Evolutionary conservation across 2,888 invertebrate species (phyloP), one percentile per base, ranked within the genome.

Genomic region (Selenia dentaria): DNA sequence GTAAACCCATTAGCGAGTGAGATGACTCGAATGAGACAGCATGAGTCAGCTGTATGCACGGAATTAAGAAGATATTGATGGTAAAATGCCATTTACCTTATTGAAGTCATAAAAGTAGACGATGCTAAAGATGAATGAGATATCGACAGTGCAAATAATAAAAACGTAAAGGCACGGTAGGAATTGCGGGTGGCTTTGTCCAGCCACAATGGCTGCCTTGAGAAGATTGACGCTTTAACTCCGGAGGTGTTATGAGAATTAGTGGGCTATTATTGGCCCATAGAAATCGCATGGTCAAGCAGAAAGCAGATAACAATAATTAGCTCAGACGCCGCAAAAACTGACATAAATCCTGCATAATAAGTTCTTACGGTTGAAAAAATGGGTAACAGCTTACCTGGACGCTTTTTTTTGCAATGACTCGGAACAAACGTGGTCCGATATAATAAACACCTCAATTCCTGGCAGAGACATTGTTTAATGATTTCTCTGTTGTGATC

Each of bases 371-470:
- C 61, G 62, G 69, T 62, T 76, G 79, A 87, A 87, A 87, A 88
- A 85, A 80, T 57, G 62, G 42, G 70, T 65, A 68, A 72, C 70
- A 76, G 66, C 80, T 86, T 89, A 89, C 90, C 89, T 89, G 90
- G 68, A 69, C 64, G 64, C 59, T 54, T 86, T 88, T 16, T 87
- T 87, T 87, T 83, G 80, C 80, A 66, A 68, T 74, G 76, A 79
- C 77, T 80, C 67, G 71, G 72, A 78, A 69, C 63, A 76, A 79
- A 73, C 81, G 80, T 74, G 71, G 74, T 57, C 74, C 73, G 79
- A 81, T 78, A 85, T 88, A 88, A 87, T 89, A 89, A 89, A 90
- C 90, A 88, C 89, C 89, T 90, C 89, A 89, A 87, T 86, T 86
- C 88, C 75, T 71, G 78, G 89, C 88, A 84, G 71, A 75, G 81